Evolutionary conservation across 1,140 invertebrate genomes (phyloP).

Genomic region (Cardiocondyla obscurior): DNA sequence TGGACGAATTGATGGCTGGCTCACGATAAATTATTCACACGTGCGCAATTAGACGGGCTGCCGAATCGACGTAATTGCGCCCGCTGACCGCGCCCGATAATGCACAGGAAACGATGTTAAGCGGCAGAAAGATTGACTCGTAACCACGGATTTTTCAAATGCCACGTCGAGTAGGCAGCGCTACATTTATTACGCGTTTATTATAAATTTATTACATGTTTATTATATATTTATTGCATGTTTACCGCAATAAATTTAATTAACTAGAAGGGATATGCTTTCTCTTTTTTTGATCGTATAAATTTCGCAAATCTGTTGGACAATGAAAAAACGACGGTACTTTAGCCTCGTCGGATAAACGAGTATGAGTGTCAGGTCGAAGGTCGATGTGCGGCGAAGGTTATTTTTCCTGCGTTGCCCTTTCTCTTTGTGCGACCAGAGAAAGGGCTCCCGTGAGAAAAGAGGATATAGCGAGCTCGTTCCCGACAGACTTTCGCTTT

Average conservation of each 20-base stretch:
- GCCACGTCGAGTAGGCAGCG: too few species aligned
- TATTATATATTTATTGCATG: neutral
- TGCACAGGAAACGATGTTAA: constrained; percentile 41
- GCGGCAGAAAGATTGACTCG: constrained; percentile 22
- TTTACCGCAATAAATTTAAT: neutral
- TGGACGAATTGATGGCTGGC: constrained; percentile 29
- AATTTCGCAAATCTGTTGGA: neutral
- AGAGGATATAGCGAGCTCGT: constrained; percentile 6
- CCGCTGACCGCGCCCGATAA: constrained; percentile 23
- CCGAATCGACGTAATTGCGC: constrained; percentile 35
- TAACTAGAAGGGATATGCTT: neutral
- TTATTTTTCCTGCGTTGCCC: constrained; percentile 22
- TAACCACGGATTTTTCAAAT: neutral
- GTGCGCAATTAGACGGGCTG: constrained; percentile 30
- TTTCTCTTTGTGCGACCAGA: constrained; percentile 3
- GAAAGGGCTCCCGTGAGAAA: constrained; percentile 21
- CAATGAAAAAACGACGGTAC: neutral
- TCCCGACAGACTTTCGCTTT: constrained; percentile 58
- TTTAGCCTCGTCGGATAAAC: constrained; percentile 4
- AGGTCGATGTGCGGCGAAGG: constrained; percentile 13
- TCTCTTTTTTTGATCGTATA: neutral
- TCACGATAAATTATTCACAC: constrained; percentile 45
- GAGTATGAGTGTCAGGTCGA: constrained; percentile 26
- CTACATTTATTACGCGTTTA: neutral
- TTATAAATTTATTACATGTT: neutral